Percentiles rank a stretch among this genome's conserved stretches.
These are phyloP conservation scores for Graphium colonna DNA, from an alignment of 2,888 invertebrate genomes.

Conservation along the genomic window DNA sequence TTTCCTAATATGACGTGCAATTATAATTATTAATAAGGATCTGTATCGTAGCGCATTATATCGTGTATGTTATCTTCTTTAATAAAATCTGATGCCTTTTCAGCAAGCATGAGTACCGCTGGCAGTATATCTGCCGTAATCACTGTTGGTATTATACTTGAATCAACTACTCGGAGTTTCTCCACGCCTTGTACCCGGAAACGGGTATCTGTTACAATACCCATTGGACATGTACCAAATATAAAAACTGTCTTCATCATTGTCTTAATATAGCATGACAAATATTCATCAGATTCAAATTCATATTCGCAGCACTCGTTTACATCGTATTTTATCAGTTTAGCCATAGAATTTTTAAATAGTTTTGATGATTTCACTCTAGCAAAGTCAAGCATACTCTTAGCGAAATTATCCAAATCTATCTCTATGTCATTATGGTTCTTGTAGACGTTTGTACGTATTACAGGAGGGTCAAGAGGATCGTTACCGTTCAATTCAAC, in stretches of 20 bases:
- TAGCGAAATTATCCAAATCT: background rate
- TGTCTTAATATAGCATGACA: background rate
- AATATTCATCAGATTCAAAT: background rate
- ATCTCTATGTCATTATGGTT: background rate
- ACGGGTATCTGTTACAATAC: background rate
- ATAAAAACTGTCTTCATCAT: background rate
- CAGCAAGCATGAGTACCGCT: background rate
- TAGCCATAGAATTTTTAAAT: background rate
- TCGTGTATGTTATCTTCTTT: background rate
- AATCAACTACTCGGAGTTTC: background rate
- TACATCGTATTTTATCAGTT: background rate
- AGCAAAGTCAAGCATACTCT: background rate
- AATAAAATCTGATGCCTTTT: background rate
- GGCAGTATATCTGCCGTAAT: background rate
- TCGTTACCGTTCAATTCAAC: background rate
- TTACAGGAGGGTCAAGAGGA: background rate
- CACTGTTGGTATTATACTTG: background rate
- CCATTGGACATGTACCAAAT: constrained; percentile 4
- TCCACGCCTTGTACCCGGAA: background rate
- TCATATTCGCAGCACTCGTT: background rate
- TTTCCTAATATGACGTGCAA: no score
- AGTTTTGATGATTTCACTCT: background rate
- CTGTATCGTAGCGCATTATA: no score
- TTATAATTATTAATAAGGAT: no score
- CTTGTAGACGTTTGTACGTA: background rate